phyloP scores from a whole-genome alignment of 2,113 vertebrate species.

The Mola mola region DNA sequence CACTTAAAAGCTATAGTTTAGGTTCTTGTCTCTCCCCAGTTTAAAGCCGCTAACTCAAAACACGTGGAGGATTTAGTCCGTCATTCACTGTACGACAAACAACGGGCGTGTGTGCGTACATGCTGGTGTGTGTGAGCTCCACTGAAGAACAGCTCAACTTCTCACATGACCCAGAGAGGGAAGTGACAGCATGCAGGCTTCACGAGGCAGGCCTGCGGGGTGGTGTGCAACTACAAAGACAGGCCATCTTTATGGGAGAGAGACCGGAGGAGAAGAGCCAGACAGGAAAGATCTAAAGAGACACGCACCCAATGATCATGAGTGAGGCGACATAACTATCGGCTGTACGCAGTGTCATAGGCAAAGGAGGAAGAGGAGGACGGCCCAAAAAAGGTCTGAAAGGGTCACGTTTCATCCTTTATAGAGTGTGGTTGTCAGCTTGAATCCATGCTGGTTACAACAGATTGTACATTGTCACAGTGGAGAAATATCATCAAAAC shows the following conservation, averaged over 20 bases:
- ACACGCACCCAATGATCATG: constrained; percentile 33
- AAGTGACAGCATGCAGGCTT: constrained; percentile 68
- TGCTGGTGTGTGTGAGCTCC: constrained; percentile 8
- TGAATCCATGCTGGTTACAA: constrained; percentile 7
- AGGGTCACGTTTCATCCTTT: background rate
- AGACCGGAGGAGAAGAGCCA: constrained; percentile 33
- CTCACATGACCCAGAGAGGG: constrained; percentile 39
- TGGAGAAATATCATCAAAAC: constrained; percentile 28
- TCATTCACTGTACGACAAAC: constrained; percentile 54
- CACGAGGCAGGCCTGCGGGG: constrained; percentile 22
- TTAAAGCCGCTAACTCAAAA: constrained; percentile 72
- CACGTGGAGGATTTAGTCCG: constrained; percentile 66
- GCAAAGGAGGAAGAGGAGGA: constrained; percentile 10
- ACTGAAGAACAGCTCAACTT: constrained; percentile 53
- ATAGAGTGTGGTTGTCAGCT: constrained; percentile 2
- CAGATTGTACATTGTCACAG: constrained; percentile 14
- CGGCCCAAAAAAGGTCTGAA: background rate
- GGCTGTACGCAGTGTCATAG: constrained; percentile 3
- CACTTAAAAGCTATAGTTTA: constrained; percentile 51
- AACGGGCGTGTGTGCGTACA: constrained; percentile 13
- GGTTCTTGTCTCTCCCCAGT: constrained; percentile 55
- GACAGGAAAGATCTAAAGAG: constrained; percentile 51
- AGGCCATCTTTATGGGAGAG: constrained; percentile 48
- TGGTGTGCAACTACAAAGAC: constrained; percentile 45
- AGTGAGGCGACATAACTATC: constrained; percentile 40